Evolutionary conservation across 2,113 vertebrate species (phyloP).

Genomic region (Seriola rivoliana): DNA sequence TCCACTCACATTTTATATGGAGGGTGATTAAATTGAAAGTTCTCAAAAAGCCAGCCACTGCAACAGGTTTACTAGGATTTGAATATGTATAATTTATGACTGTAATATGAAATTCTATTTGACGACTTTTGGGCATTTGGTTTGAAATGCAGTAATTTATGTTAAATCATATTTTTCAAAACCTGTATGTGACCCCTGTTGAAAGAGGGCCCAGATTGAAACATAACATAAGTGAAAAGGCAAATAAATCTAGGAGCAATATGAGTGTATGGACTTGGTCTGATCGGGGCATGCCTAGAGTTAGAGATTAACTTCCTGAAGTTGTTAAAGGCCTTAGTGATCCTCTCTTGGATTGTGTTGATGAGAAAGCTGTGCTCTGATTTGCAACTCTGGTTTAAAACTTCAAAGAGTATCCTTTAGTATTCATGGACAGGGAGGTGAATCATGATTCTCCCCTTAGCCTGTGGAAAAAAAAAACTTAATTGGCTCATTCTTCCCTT

Average conservation of each 20-base stretch:
- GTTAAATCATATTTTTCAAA: not conserved
- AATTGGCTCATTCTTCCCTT: conserved; percentile 15
- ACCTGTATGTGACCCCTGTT: not conserved
- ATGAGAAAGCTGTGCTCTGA: conserved; percentile 48
- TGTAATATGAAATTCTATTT: not conserved
- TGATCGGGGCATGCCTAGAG: conserved; percentile 9
- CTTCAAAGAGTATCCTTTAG: conserved; percentile 61
- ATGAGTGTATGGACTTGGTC: not conserved
- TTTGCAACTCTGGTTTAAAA: conserved; percentile 56
- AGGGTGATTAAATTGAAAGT: not conserved
- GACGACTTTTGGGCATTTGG: not conserved
- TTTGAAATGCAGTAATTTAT: conserved; percentile 4
- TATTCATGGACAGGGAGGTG: conserved; percentile 44
- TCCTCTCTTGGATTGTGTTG: conserved; percentile 27
- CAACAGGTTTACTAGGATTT: not conserved
- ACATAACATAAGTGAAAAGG: not conserved
- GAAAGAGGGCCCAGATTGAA: not conserved
- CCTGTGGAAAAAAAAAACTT: conserved; percentile 23
- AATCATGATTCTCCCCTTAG: conserved; percentile 40
- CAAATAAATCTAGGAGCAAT: not conserved
- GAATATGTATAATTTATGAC: not conserved
- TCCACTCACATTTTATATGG: not conserved
- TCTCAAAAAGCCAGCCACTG: not conserved
- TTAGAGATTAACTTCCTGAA: conserved; percentile 25
- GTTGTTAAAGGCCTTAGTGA: conserved; percentile 22